Evolutionary conservation across 2,888 invertebrate species (phyloP).

Genomic region (Apotomis betuletana): DNA sequence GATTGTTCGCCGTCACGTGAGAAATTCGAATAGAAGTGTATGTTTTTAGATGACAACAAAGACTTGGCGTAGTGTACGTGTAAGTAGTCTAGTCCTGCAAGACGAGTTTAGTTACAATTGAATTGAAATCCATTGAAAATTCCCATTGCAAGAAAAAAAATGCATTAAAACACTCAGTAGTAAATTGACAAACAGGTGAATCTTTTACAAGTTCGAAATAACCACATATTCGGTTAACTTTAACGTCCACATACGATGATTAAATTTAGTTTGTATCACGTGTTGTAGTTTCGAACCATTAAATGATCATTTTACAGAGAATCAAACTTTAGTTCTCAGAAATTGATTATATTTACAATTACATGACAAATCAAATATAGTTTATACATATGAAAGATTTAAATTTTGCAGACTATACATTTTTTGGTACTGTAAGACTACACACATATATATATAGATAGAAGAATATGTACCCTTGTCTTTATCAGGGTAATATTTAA

Average conservation of each 20-base stretch:
- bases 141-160: not conserved
- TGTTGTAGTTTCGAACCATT: conserved; percentile 4
- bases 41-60: conserved; percentile 18
- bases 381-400: too few species aligned
- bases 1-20: conserved; percentile 35
- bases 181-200: too few species aligned
- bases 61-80: not conserved
- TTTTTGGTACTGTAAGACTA: too few species aligned
- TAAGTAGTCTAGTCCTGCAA: conserved; percentile 1
- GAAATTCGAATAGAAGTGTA: conserved; percentile 23
- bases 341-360: conserved; percentile 2
- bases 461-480: too few species aligned
- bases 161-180: too few species aligned
- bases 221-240: not conserved
- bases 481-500: too few species aligned
- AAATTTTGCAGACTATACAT: too few species aligned
- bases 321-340: not conserved
- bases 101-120: conserved; percentile 16
- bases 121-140: conserved; percentile 5
- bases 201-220: too few species aligned
- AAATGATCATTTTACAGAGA: not conserved
- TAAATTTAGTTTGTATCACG: not conserved
- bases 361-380: too few species aligned
- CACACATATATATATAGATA: too few species aligned
- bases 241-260: not conserved